Evolutionary conservation across 2,888 invertebrate genomes (phyloP).

Genomic region (Anthophora plumipes): DNA sequence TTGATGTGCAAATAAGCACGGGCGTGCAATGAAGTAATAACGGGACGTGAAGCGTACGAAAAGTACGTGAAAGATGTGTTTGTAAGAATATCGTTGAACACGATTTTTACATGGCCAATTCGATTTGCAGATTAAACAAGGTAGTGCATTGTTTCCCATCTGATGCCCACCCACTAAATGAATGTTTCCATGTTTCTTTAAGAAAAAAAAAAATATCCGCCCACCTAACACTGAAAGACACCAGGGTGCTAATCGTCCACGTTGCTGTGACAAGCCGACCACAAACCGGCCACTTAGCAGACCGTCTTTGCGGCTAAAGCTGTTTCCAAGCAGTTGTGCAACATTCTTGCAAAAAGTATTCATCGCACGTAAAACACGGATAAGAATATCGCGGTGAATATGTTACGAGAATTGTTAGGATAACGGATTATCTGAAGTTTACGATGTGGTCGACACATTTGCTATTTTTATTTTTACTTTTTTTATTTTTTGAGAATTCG

Average conservation of each 20-base stretch:
- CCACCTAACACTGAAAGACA: slow-evolving; percentile 48
- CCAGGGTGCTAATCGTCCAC: slow-evolving; percentile 61
- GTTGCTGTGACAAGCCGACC: slow-evolving; percentile 47
- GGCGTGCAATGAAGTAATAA: not conserved
- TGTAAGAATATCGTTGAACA: slow-evolving; percentile 1
- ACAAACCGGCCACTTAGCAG: slow-evolving; percentile 60
- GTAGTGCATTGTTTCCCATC: slow-evolving; percentile 19
- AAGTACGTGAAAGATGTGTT: not conserved
- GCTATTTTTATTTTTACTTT: too few relatives aligned
- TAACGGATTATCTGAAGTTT: too few relatives aligned
- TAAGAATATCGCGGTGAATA: not conserved
- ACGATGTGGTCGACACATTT: too few relatives aligned
- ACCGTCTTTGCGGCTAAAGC: slow-evolving; percentile 48
- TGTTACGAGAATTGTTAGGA: not conserved
- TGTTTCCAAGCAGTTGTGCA: slow-evolving; percentile 40
- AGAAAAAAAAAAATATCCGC: slow-evolving; percentile 38
- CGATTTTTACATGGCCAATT: not conserved
- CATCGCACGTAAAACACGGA: not conserved
- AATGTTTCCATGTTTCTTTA: slow-evolving; percentile 17
- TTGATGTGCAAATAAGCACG: slow-evolving; percentile 5
- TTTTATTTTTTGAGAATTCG: too few relatives aligned
- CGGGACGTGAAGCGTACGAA: not conserved
- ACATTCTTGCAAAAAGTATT: slow-evolving; percentile 38
- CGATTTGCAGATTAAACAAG: slow-evolving; percentile 38
- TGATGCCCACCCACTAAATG: slow-evolving; percentile 34